phyloP scores from a whole-genome alignment of 2,113 vertebrate genomes.

The Microcebus murinus region DNA sequence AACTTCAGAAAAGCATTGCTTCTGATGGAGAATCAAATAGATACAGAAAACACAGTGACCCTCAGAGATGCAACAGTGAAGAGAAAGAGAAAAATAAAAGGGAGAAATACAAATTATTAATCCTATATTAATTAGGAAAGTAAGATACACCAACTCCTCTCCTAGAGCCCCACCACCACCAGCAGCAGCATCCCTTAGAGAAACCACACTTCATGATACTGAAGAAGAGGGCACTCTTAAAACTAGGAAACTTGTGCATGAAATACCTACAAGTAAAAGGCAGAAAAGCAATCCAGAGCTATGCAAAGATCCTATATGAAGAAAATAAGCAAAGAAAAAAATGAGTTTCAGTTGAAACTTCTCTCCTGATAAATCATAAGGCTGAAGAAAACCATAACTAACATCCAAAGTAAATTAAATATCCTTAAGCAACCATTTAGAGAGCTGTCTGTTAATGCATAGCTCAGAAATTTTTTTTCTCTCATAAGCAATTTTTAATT shows the following conservation, averaged over 20 bases:
- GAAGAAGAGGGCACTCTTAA: neutral
- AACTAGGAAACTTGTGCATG: neutral
- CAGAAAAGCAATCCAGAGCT: neutral
- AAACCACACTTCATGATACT: neutral
- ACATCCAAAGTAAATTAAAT: neutral
- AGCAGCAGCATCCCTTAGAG: neutral
- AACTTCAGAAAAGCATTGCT: neutral
- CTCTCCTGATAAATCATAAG: neutral
- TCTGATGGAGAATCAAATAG: neutral
- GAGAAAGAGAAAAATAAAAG: neutral
- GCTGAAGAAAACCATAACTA: neutral
- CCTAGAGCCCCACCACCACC: neutral
- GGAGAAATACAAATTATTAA: neutral
- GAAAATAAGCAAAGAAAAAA: conserved; percentile 36
- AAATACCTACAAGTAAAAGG: neutral
- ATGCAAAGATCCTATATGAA: neutral
- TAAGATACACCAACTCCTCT: neutral
- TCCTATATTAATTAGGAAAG: neutral
- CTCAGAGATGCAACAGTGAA: neutral
- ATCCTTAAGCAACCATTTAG: neutral
- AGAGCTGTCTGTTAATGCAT: neutral
- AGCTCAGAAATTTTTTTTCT: neutral
- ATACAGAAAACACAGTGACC: neutral
- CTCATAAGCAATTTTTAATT: too few species aligned
- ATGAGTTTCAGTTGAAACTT: neutral